Conservation (phyloP, 2,888 invertebrate genomes). For the Tetrapedia diversipes region DNA sequence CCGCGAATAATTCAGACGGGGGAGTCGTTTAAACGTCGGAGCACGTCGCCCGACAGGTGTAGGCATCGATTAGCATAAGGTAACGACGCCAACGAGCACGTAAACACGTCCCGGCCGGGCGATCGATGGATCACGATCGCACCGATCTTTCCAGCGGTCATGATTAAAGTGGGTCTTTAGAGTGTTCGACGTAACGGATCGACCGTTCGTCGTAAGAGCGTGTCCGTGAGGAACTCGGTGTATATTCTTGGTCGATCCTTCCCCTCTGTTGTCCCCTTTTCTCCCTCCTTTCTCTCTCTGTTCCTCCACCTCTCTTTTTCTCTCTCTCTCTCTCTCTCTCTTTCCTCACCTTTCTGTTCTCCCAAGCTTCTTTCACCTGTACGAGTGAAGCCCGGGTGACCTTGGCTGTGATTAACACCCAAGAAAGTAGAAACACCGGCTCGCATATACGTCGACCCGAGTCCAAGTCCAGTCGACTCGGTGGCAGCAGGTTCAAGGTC, state of each 20-base stretch:
- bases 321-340: not conserved
- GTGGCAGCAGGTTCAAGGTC: constrained; percentile 76
- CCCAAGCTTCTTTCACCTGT: constrained; percentile 54
- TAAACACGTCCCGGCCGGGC: constrained; percentile 72
- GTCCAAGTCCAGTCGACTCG: no score
- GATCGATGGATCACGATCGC: constrained; percentile 74
- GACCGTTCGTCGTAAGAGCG: constrained; percentile 60
- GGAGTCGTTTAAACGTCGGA: constrained; percentile 72
- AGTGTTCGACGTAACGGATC: constrained; percentile 65
- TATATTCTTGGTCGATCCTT: constrained; percentile 48
- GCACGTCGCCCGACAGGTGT: constrained; percentile 76
- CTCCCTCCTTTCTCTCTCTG: not conserved
- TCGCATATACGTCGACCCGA: constrained; percentile 67
- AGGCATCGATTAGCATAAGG: constrained; percentile 79
- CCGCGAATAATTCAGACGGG: constrained; percentile 70
- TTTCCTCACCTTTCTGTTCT: constrained; percentile 3
- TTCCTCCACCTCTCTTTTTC: constrained; percentile 1
- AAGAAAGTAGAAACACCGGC: constrained; percentile 73
- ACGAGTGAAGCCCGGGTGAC: constrained; percentile 64
- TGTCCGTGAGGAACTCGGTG: constrained; percentile 50
- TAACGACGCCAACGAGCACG: constrained; percentile 75
- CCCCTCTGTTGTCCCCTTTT: constrained; percentile 17
- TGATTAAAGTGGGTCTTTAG: constrained; percentile 71
- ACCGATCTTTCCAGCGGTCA: constrained; percentile 70
- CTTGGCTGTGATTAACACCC: constrained; percentile 78